Evolutionary conservation across 2,888 invertebrate genomes (phyloP).

Genomic region (Meiosimyza decipiens): DNA sequence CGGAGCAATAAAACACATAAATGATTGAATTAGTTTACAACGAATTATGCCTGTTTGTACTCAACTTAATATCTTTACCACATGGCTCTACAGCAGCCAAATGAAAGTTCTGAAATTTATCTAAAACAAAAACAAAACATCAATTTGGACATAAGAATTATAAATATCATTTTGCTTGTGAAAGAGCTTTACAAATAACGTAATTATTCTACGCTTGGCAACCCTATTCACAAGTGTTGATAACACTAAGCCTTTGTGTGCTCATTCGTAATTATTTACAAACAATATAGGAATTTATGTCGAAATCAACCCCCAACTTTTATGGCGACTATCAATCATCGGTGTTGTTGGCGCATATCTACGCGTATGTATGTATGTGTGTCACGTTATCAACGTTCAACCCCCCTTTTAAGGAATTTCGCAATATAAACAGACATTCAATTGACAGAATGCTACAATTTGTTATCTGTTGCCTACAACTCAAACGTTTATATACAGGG

Average conservation of each 20-base stretch:
- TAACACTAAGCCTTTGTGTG: not conserved
- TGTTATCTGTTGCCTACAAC: conserved; percentile 7
- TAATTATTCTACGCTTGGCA: too few species aligned
- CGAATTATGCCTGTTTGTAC: too few species aligned
- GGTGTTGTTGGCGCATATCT: not conserved
- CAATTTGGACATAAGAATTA: too few species aligned
- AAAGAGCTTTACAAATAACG: too few species aligned
- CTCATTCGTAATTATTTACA: conserved; percentile 4
- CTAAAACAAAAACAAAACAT: too few species aligned
- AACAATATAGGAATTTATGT: conserved; percentile 8
- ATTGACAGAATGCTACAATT: conserved; percentile 2
- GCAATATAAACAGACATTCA: conserved; percentile 7
- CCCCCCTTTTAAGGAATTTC: conserved; percentile 14
- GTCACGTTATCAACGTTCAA: conserved; percentile 20
- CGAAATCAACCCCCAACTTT: conserved; percentile 4
- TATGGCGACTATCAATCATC: not conserved
- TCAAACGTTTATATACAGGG: conserved; percentile 1
- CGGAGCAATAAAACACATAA: too few species aligned
- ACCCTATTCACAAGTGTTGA: not conserved
- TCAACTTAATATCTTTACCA: too few species aligned
- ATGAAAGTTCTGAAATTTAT: too few species aligned
- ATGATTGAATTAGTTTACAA: too few species aligned
- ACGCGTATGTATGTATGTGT: not conserved
- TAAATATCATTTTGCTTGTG: too few species aligned
- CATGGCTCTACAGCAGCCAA: too few species aligned